Conservation (phyloP, 2,888 invertebrate species). For the Ariolimax columbianus region DNA sequence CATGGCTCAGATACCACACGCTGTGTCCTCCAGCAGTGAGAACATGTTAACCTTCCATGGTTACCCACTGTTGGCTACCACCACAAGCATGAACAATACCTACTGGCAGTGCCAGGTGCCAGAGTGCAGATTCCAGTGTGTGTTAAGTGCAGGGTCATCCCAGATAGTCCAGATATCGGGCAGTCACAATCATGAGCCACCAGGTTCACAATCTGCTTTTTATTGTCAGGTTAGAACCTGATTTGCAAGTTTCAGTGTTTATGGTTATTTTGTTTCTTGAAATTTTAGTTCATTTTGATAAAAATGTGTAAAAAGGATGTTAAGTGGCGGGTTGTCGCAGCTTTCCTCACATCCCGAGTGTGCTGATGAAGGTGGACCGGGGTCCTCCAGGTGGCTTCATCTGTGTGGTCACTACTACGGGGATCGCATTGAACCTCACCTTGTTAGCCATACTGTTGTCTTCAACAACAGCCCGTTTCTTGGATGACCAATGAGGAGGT, state of each 20-base stretch:
- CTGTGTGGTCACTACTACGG: too few relatives aligned
- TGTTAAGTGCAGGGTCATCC: conserved; percentile 22
- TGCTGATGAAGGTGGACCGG: too few relatives aligned
- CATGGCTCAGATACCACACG: neutral
- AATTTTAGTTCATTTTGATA: neutral
- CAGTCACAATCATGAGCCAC: conserved; percentile 45
- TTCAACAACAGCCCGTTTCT: too few relatives aligned
- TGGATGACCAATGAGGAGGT: too few relatives aligned
- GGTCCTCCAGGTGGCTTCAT: too few relatives aligned
- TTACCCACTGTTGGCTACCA: conserved; percentile 33
- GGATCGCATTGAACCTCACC: too few relatives aligned
- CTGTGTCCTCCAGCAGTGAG: conserved; percentile 26
- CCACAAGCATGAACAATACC: conserved; percentile 16
- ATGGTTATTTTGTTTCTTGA: neutral
- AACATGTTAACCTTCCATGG: conserved; percentile 39
- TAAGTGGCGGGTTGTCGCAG: too few relatives aligned
- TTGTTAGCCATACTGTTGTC: too few relatives aligned
- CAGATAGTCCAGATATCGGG: conserved; percentile 41
- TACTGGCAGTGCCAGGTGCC: conserved; percentile 45
- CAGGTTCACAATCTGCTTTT: conserved; percentile 42
- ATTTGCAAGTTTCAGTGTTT: neutral
- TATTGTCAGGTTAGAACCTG: conserved; percentile 39
- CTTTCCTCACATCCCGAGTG: too few relatives aligned
- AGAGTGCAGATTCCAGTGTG: conserved; percentile 45
- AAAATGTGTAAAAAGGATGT: too few relatives aligned